Percentiles rank a stretch among this genome's conserved stretches.
These are phyloP conservation scores for Oeneis ivallda DNA, from an alignment of 2,888 invertebrate species.

Conservation along the genomic window DNA sequence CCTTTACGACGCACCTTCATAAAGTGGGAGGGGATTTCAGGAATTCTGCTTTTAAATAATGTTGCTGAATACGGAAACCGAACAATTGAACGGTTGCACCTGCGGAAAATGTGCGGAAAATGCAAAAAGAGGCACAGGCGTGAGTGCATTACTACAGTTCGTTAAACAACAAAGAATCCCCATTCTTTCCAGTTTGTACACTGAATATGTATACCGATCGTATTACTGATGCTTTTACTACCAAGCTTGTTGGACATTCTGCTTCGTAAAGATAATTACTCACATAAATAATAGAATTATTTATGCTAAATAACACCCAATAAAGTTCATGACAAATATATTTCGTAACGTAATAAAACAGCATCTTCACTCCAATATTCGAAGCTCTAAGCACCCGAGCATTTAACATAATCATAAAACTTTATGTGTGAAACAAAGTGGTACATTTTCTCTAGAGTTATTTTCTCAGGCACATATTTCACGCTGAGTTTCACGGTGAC, in stretches of 20 bases:
- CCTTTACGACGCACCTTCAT: background rate
- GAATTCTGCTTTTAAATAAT: background rate
- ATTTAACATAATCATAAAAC: slow-evolving; percentile 31
- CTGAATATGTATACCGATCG: background rate
- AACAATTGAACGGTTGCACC: slow-evolving; percentile 8
- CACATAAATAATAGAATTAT: no score
- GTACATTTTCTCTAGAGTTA: slow-evolving; percentile 24
- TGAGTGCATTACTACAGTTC: slow-evolving; percentile 20
- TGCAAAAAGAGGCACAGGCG: slow-evolving; percentile 1
- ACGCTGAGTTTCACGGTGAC: slow-evolving; percentile 20
- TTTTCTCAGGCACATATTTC: slow-evolving; percentile 24
- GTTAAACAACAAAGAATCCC: slow-evolving; percentile 19
- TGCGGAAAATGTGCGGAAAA: background rate
- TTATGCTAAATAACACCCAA: no score
- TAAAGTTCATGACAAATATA: no score
- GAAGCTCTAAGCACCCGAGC: slow-evolving; percentile 15
- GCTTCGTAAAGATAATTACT: no score
- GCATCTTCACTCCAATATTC: slow-evolving; percentile 10
- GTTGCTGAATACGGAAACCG: background rate
- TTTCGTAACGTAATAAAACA: slow-evolving; percentile 7
- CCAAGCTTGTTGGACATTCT: background rate
- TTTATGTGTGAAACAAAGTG: slow-evolving; percentile 28
- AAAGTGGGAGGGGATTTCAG: background rate
- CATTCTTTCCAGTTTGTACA: slow-evolving; percentile 14
- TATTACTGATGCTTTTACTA: background rate